Base-by-base conservation (phyloP, 1,140 invertebrate genomes). In the Papilio polyxenes region DNA sequence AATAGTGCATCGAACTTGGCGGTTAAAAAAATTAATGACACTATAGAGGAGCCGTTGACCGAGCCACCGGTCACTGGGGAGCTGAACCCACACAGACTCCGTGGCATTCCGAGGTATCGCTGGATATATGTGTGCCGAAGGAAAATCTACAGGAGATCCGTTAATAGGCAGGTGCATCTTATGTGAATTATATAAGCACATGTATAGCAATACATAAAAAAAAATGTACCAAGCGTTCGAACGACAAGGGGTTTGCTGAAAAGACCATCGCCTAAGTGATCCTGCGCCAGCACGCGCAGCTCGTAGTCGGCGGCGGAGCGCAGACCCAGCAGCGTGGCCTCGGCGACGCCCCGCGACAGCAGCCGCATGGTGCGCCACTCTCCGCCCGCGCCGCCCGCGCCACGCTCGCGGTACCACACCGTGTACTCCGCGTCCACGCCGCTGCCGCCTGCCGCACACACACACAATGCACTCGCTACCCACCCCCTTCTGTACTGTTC, bases 251-350 rank as follows among this genome's bases (percentile, higher is more conserved):
- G 96, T 92, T 98, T 97, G 90, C 98, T 98, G 89, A 98, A 98
- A 94, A 98, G 97, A 13, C 98, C 98, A 87, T 98, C 98, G 3
- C 98, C 98, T 72, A 92, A 87, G 86, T 96, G 96, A 92, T 99
- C 98, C 87, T 98, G 97, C 83, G 98, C 97, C 37, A 98, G 95
- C 49, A 99, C 97, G 96, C 98, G 98, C 87, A 99, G 97, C 93
- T 99, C 98, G 90, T 99, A 99, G 87, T 97, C 96, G 40, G 96
- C 95, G 44, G 97, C 97, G 8, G 98, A 96, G 56, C 95, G 94
- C 79, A 99, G 95, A 82, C 97, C 96, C 82, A 96, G 96, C 74
- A 99, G 95, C 0, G 97, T 98, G 40, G 97, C 97, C 87, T 97
- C 96, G 11, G 97, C 97, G 20, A 96, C 95, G 83, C 97, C 96